Evolutionary conservation across 2,888 invertebrate species (phyloP).

Genomic region (Tethea ocularis): DNA sequence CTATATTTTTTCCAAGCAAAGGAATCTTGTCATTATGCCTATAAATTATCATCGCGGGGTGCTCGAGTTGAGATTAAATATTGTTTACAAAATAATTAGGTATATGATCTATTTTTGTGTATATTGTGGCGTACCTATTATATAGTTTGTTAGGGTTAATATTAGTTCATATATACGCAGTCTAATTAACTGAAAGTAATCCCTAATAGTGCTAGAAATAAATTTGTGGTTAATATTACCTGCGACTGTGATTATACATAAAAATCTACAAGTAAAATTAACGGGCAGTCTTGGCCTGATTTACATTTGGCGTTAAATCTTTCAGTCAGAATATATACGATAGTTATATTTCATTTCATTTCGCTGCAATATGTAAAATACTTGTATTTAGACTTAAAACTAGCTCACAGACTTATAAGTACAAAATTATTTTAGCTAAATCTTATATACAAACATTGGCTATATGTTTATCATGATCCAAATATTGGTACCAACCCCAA

Average conservation of each 20-base stretch:
- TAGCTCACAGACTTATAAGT: too few species aligned
- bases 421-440: too few species aligned
- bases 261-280: neutral
- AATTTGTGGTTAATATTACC: neutral
- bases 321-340: neutral
- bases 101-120: constrained; percentile 21
- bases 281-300: neutral
- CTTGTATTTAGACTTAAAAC: too few species aligned
- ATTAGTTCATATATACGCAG: neutral
- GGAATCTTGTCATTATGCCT: constrained; percentile 69
- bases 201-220: neutral
- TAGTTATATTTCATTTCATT: neutral
- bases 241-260: neutral
- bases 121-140: too few species aligned
- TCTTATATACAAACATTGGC: too few species aligned
- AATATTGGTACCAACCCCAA: neutral
- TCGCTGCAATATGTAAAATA: neutral
- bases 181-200: neutral
- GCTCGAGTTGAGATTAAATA: constrained; percentile 61
- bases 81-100: constrained; percentile 44
- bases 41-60: constrained; percentile 71
- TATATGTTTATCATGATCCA: neutral
- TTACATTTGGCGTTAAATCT: neutral
- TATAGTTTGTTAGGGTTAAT: neutral
- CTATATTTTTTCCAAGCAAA: constrained; percentile 55